Conservation (phyloP, 1,140 invertebrate species). For the Trissolcus basalis region DNA sequence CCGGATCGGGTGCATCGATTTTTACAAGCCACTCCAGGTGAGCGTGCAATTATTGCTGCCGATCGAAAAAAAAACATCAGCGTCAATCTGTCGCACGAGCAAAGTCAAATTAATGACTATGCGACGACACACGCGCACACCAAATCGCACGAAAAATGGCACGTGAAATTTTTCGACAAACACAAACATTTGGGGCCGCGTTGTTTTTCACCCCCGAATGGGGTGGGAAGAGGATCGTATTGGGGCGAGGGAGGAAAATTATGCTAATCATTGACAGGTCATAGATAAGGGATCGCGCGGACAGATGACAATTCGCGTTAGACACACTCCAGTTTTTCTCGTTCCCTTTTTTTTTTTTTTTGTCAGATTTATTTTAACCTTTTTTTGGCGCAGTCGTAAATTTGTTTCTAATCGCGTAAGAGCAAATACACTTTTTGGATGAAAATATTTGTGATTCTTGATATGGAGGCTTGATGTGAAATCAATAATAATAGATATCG, state of each 20-base stretch:
- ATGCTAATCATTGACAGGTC: too few species aligned
- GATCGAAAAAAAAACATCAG: slow-evolving; percentile 15
- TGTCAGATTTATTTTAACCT: too few species aligned
- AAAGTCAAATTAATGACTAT: slow-evolving; percentile 27
- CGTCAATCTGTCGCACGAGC: slow-evolving; percentile 13
- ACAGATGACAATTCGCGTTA: too few species aligned
- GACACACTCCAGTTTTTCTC: too few species aligned
- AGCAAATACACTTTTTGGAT: too few species aligned
- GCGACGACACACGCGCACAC: neutral
- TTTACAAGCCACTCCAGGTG: slow-evolving; percentile 59
- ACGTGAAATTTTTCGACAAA: slow-evolving; percentile 25
- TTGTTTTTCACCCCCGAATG: neutral
- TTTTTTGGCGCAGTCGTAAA: too few species aligned
- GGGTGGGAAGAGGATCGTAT: neutral
- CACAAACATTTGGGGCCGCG: neutral
- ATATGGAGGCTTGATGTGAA: too few species aligned
- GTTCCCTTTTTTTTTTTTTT: too few species aligned
- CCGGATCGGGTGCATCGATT: slow-evolving; percentile 18
- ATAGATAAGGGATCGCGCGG: too few species aligned
- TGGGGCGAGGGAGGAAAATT: neutral
- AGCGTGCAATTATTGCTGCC: slow-evolving; percentile 39
- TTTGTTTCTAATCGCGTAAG: too few species aligned
- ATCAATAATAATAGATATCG: too few species aligned
- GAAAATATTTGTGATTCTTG: too few species aligned
- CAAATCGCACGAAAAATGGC: slow-evolving; percentile 11